A percentile compares a stretch with the other conserved stretches of the same genome.
phyloP scores from a whole-genome alignment of 2,113 vertebrate species.

The Dunckerocampus dactyliophorus region DNA sequence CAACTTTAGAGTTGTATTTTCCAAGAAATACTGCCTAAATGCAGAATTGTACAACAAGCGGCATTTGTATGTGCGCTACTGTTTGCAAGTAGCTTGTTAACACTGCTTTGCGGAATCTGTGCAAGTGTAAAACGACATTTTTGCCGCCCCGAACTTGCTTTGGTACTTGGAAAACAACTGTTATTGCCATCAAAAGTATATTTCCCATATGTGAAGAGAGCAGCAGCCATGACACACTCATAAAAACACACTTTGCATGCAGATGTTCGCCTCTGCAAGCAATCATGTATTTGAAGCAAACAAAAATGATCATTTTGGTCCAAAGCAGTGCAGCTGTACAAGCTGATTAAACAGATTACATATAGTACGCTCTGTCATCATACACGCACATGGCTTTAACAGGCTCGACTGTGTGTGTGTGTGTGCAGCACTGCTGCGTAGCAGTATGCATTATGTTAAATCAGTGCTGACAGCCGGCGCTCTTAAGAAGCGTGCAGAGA shows the following conservation, averaged over 20 bases:
- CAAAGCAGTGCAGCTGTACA: constrained; percentile 37
- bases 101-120: not conserved
- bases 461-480: constrained; percentile 34
- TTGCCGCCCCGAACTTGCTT: not conserved
- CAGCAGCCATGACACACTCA: constrained; percentile 14
- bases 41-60: too few relatives aligned
- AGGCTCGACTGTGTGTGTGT: constrained; percentile 32
- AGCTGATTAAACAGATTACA: constrained; percentile 53
- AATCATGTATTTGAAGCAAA: constrained; percentile 9
- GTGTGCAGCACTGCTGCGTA: constrained; percentile 25
- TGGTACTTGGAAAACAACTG: constrained; percentile 19
- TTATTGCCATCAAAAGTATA: constrained; percentile 7
- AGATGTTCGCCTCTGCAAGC: constrained; percentile 8
- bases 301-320: constrained; percentile 20
- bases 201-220: constrained; percentile 15
- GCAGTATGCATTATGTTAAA: constrained; percentile 27
- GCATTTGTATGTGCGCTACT: too few relatives aligned
- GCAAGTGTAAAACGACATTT: not conserved
- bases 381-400: constrained; percentile 30
- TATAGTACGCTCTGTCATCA: not conserved
- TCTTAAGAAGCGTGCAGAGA: constrained; percentile 21
- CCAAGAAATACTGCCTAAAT: too few relatives aligned
- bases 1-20: not conserved
- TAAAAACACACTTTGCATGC: constrained; percentile 6
- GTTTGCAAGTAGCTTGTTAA: not conserved